phyloP scores from a whole-genome alignment of 2,113 vertebrate genomes.

The Deroptyus accipitrinus region DNA sequence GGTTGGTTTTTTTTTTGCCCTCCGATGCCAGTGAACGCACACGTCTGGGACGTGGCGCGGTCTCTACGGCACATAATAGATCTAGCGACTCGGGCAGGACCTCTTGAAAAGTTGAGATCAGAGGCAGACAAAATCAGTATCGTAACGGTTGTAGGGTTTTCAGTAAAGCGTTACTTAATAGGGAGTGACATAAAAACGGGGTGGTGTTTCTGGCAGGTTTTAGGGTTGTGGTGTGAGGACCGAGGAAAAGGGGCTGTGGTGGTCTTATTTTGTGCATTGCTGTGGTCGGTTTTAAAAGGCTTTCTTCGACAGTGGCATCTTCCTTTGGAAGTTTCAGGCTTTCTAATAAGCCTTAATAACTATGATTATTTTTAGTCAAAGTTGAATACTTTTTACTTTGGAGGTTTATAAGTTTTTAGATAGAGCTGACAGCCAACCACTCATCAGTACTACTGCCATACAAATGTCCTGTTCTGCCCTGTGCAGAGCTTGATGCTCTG shows the following conservation, averaged over 20 bases:
- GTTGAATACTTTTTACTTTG: neutral
- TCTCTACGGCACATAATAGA: rapidly evolving
- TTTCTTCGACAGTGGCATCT: neutral
- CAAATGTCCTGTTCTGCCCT: neutral
- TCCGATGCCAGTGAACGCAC: neutral
- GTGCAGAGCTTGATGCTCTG: neutral
- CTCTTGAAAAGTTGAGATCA: neutral
- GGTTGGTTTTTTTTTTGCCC: neutral
- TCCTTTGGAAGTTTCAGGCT: neutral
- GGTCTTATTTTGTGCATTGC: neutral
- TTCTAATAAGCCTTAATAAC: neutral
- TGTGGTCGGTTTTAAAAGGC: neutral
- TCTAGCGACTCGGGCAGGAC: neutral
- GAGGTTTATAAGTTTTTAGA: neutral
- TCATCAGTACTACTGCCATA: neutral
- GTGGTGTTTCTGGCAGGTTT: neutral
- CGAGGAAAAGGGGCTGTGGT: neutral
- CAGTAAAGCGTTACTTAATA: neutral
- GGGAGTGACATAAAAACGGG: too few relatives aligned
- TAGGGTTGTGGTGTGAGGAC: neutral
- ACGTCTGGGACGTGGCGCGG: rapidly evolving
- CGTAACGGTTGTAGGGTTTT: neutral
- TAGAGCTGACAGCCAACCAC: neutral
- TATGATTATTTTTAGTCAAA: neutral
- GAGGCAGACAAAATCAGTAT: neutral